Base-by-base conservation (phyloP, 2,888 invertebrate species). In the Andrena minutula region DNA sequence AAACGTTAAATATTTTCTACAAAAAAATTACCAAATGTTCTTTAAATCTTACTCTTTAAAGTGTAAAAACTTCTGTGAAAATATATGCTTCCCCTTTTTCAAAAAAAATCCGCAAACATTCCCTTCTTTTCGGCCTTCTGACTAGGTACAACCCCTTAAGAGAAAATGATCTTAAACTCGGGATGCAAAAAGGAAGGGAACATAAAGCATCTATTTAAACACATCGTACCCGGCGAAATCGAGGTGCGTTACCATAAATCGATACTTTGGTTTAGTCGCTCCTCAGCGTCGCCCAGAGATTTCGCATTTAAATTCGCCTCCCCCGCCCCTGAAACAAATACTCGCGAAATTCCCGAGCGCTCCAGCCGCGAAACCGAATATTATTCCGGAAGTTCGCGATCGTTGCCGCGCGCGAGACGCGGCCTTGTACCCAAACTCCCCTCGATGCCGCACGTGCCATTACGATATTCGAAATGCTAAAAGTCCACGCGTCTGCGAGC, bases 321-420 rank as follows among this genome's bases (percentile, higher is more conserved):
- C 16, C 64, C 5, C 20, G 1, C 10, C 16, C 10, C 8, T 2
- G 10, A 53, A 3, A 23, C 8, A 49, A 16, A n/a, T 49, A 23
- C 51, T 8, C 71, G 30, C 26, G 72, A 58, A 49, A 79, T 66
- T 72, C n/a, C 16, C 49, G 35, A 41, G 35, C 53, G 49, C 41
- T 30, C 10, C 65, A 53, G 41, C 71, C 66, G 66, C 61, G 72
- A 75, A 61, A 73, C 69, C 73, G 82, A 77, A 78, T 82, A 82
- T 82, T 83, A 82, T 83, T 78, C 82, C 68, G 51, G 47, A 83
- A 83, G 83, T 83, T 83, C 49, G 74, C 56, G 49, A 41, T 47
- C 63, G 69, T 78, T 61, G 30, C 63, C 64, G 47, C 75, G 66
- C 26, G 60, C 76, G 63, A 53, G 41, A 41, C 56, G 23, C 51